Base-by-base conservation (phyloP, 2,888 invertebrate species). In the Eupithecia insigniata region DNA sequence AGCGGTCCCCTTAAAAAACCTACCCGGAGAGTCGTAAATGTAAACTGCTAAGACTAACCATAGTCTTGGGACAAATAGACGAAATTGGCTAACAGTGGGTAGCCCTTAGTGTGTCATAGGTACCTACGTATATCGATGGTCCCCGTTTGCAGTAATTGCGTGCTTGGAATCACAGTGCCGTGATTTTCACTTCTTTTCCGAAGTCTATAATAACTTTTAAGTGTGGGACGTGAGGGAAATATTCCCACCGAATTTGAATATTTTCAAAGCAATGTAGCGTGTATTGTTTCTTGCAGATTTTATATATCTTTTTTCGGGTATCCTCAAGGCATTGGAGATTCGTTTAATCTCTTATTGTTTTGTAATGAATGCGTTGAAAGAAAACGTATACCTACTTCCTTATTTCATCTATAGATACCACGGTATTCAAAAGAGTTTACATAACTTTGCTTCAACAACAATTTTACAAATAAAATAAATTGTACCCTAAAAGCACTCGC, bases 51-150 rank as follows among this genome's bases (percentile, higher is more conserved):
- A 75, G 74, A 78, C 74, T 72, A 77, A 84, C 80, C 82, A 76
- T 81, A 82, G 82, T 79, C 85, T 80, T 77, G 86, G 86, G 87
- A 87, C 84, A 82, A 80, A 87, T 87, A 85, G 81, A 84, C 82
- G 84, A 83, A 85, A 87, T 87, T 85, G 85, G 80, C 73, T 70
- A 70, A 74, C 75, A 74, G 72, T 76, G 76, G 74, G 69, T 71
- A 73, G 39, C 71, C 66, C 71, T 67, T 64, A 68, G 70, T 70
- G 65, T 70, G 66, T 72, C 68, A 65, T 66, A 66, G 55, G 26
- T 12, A 55, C 22, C 46, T 22, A 22, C 62, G 68, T 39, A 71
- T 76, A 79, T 78, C 75, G 76, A 75, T 75, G 74, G 78, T 74
- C 65, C 62, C 71, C 71, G 58, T 75, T 76, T 76, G 76, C 77